These are phyloP conservation scores for Nothocercus nigrocapillus DNA, from an alignment of 2,113 vertebrate species.

Conservation along the genomic window DNA sequence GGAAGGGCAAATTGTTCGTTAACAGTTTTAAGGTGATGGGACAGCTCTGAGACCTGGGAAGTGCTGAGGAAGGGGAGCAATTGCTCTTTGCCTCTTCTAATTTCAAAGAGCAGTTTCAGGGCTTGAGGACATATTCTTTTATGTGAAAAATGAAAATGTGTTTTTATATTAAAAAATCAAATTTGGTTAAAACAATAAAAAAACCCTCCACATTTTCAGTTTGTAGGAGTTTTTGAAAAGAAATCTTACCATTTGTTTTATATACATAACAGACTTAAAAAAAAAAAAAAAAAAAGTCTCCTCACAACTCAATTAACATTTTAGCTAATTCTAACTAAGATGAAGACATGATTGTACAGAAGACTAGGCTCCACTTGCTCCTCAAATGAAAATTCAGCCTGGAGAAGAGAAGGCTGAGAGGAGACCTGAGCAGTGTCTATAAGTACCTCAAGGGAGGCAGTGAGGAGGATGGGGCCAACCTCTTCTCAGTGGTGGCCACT, in stretches of 20 bases:
- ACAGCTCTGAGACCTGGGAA: background rate
- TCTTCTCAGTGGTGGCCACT: no score
- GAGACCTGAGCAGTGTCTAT: no score
- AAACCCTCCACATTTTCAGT: background rate
- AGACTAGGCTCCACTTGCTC: background rate
- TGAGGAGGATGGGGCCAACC: no score
- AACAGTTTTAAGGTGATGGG: background rate
- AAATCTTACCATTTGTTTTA: background rate
- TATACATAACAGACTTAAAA: background rate
- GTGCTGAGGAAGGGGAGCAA: background rate
- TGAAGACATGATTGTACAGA: background rate
- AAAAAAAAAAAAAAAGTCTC: background rate
- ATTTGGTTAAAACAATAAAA: background rate
- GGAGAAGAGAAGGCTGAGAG: no score
- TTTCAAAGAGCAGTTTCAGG: background rate
- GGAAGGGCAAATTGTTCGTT: background rate
- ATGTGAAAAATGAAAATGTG: background rate
- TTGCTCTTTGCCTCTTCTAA: background rate
- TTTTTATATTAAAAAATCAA: background rate
- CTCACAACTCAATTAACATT: background rate
- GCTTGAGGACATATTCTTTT: background rate
- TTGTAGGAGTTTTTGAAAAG: background rate
- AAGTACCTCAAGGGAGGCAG: no score
- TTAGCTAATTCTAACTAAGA: background rate
- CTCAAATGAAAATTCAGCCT: background rate